Percentiles rank a stretch among this genome's conserved stretches.
phyloP scores from a whole-genome alignment of 2,113 vertebrate species.

The Onychorhynchus coronatus region DNA sequence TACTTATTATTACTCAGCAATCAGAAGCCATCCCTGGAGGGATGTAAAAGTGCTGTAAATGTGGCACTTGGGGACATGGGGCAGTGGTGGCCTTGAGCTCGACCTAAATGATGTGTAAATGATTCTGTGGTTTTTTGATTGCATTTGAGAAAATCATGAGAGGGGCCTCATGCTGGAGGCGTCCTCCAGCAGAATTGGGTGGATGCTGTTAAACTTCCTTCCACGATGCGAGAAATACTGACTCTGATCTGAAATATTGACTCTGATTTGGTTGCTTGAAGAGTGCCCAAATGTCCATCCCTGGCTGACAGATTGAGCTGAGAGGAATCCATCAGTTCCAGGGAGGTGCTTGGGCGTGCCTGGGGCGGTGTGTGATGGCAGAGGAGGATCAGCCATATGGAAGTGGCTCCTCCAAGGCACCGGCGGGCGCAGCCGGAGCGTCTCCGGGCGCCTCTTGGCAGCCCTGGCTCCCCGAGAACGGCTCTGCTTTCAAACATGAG shows the following conservation, averaged over 20 bases:
- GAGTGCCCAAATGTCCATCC: background rate
- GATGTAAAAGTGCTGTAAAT: background rate
- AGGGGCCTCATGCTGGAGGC: background rate
- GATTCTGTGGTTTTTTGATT: background rate
- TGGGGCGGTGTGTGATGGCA: background rate
- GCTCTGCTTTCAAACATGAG: constrained; percentile 81
- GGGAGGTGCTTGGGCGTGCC: background rate
- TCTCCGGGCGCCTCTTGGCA: constrained; percentile 60
- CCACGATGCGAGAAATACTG: fast-evolving
- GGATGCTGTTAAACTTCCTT: background rate
- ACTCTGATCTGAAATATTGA: background rate
- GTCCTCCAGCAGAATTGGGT: background rate
- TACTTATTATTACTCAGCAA: background rate
- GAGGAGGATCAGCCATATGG: constrained; percentile 69
- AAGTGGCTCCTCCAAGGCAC: constrained; percentile 67
- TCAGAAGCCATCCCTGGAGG: background rate
- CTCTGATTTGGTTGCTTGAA: background rate
- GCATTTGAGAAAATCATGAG: background rate
- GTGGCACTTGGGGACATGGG: background rate
- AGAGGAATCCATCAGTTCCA: background rate
- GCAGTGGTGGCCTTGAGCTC: background rate
- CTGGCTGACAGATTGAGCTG: background rate
- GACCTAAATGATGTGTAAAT: background rate
- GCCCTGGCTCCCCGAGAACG: constrained; percentile 60
- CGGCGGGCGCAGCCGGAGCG: constrained; percentile 24